phyloP scores from a whole-genome alignment of 1,140 invertebrate genomes.

The Neotoxoptera formosana region DNA sequence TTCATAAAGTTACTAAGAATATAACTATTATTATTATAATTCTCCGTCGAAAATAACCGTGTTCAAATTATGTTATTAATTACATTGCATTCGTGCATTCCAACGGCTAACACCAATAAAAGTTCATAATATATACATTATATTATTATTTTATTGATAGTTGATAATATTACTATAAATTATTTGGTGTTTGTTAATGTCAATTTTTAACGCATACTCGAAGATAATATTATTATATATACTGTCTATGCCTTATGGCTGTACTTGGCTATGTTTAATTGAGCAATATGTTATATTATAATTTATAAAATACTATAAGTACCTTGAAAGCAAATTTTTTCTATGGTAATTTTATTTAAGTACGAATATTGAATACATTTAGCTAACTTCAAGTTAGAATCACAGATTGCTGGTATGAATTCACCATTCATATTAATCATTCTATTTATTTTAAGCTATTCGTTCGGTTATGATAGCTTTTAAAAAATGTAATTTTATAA shows the following conservation, averaged over 20 bases:
- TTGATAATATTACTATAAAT: no score
- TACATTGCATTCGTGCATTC: neutral
- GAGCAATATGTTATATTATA: no score
- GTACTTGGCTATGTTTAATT: no score
- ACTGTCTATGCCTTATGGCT: no score
- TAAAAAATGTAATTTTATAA: neutral
- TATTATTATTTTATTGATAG: no score
- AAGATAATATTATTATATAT: no score
- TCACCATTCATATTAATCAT: neutral
- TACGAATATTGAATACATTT: neutral
- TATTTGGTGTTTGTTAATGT: no score
- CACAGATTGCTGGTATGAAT: neutral
- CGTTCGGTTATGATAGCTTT: neutral
- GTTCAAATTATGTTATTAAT: neutral
- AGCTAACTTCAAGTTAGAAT: no score
- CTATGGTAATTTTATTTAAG: neutral
- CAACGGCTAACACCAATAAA: neutral
- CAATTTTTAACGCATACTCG: no score
- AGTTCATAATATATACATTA: neutral
- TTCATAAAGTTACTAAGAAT: neutral
- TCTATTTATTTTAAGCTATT: neutral
- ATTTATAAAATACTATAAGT: no score
- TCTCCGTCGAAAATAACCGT: no score
- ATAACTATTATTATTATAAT: neutral
- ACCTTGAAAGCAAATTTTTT: neutral